Evolutionary conservation across 1,140 invertebrate species (phyloP).

Genomic region (Diachasmimorpha longicaudata): DNA sequence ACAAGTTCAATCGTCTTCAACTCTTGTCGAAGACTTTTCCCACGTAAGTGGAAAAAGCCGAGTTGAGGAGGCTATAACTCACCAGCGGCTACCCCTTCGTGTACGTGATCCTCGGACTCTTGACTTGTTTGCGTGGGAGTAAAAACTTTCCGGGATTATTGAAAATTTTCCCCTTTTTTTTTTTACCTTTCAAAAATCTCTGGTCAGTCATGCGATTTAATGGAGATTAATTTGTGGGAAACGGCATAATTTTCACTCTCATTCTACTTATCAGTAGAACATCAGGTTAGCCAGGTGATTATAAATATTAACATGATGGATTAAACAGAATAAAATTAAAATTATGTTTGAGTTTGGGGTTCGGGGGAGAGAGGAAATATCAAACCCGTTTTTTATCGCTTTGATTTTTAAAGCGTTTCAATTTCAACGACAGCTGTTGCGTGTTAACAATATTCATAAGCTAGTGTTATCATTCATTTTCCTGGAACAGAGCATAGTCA

Average conservation of each 20-base stretch:
- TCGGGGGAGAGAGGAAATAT: neutral
- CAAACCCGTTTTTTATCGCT: slow-evolving; percentile 14
- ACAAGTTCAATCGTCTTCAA: neutral
- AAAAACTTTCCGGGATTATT: neutral
- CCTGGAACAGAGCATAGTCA: slow-evolving; percentile 22
- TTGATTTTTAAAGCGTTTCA: slow-evolving; percentile 25
- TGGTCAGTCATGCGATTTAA: too few species aligned
- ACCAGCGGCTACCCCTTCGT: neutral
- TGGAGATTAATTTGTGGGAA: too few species aligned
- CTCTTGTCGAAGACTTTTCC: neutral
- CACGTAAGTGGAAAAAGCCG: neutral
- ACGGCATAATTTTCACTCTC: too few species aligned
- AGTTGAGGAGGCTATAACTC: neutral
- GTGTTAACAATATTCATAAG: slow-evolving; percentile 6
- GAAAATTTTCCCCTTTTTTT: neutral
- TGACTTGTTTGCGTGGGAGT: neutral
- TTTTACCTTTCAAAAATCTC: neutral
- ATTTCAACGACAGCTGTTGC: slow-evolving; percentile 24
- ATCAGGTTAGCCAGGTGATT: too few species aligned
- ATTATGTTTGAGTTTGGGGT: neutral
- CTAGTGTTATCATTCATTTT: slow-evolving; percentile 26
- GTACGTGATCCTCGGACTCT: neutral
- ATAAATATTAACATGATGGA: too few species aligned
- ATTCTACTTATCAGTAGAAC: too few species aligned
- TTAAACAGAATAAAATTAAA: neutral